A percentile compares a stretch with the other conserved stretches of the same genome.
Evolutionary conservation across 2,113 vertebrate species (phyloP).

Genomic region (Esox niger): DNA sequence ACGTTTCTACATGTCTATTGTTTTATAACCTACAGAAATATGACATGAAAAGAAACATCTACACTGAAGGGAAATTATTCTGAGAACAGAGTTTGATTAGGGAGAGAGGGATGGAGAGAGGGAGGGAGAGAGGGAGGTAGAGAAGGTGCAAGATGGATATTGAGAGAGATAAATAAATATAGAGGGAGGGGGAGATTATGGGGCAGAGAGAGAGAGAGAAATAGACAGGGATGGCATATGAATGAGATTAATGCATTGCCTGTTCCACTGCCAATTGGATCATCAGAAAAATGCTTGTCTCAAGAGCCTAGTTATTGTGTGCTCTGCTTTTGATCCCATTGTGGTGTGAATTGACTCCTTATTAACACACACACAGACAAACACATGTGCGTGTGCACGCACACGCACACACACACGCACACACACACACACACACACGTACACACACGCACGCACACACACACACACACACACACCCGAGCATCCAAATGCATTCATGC

Average conservation of each 20-base stretch:
- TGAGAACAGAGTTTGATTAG: not conserved
- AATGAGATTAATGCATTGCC: not conserved
- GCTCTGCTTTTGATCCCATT: no score
- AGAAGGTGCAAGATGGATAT: not conserved
- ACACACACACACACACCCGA: no score
- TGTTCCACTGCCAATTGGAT: no score
- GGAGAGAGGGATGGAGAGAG: not conserved
- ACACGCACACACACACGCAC: conserved; percentile 22
- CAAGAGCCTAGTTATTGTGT: no score
- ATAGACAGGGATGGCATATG: not conserved
- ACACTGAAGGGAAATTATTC: no score
- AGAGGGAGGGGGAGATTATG: not conserved
- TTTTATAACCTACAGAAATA: no score
- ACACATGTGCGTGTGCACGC: conserved; percentile 2
- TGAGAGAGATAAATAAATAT: not conserved
- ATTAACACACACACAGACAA: conserved; percentile 14
- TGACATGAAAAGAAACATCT: no score
- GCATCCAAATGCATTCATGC: no score
- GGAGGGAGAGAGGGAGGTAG: not conserved
- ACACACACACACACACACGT: not conserved
- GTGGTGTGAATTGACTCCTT: no score
- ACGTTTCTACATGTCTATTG: no score
- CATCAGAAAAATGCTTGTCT: no score
- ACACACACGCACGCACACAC: no score
- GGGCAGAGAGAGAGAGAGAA: not conserved